Conservation (phyloP, 1,140 invertebrate genomes). For the Euwallacea similis region DNA sequence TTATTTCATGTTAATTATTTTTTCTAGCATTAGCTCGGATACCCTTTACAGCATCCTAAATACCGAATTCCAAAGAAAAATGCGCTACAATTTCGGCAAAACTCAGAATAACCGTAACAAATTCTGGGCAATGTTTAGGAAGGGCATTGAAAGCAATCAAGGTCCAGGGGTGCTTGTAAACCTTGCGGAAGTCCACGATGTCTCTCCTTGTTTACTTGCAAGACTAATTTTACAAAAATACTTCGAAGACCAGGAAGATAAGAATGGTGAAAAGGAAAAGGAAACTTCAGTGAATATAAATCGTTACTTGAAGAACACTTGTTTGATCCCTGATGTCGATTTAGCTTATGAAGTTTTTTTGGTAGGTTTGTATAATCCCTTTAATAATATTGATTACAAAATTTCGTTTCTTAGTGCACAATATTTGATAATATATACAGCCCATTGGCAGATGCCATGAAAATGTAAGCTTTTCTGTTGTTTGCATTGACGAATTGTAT, state of each 20-base stretch:
- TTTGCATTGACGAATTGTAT: neutral
- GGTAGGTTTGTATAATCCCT: slow-evolving; percentile 57
- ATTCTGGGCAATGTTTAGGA: slow-evolving; percentile 48
- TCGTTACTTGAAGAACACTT: slow-evolving; percentile 69
- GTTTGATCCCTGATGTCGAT: slow-evolving; percentile 68
- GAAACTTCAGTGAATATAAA: slow-evolving; percentile 55
- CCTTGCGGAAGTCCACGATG: slow-evolving; percentile 59
- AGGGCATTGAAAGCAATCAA: slow-evolving; percentile 47
- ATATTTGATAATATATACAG: slow-evolving; percentile 78
- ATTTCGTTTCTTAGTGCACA: slow-evolving; percentile 59
- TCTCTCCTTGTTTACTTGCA: slow-evolving; percentile 67
- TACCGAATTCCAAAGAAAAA: slow-evolving; percentile 53
- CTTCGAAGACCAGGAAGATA: slow-evolving; percentile 49
- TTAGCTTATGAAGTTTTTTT: slow-evolving; percentile 77
- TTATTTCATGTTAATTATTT: neutral
- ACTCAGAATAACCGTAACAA: slow-evolving; percentile 43
- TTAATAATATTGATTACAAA: neutral
- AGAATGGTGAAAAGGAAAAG: slow-evolving; percentile 20
- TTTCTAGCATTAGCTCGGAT: slow-evolving; percentile 54
- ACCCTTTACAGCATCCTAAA: slow-evolving; percentile 61
- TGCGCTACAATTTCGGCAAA: slow-evolving; percentile 54
- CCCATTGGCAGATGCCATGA: slow-evolving; percentile 72
- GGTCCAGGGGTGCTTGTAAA: slow-evolving; percentile 60
- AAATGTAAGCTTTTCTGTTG: slow-evolving; percentile 59
- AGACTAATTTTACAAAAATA: slow-evolving; percentile 67